Conservation (phyloP, 2,888 invertebrate species). For the Pheosia tremula region DNA sequence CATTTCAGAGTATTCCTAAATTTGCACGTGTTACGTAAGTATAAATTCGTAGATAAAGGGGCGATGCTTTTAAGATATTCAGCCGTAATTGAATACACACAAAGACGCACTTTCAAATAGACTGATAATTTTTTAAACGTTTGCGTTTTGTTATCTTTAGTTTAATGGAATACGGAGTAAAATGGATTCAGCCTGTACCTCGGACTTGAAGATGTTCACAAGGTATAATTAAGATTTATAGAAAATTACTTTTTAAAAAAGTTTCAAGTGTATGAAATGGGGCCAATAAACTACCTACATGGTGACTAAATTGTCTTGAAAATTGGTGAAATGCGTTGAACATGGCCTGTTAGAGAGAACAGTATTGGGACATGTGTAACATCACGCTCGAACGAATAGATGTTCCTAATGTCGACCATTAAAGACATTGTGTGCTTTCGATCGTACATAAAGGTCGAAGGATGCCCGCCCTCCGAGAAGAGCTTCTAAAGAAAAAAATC, state of each 20-base stretch:
- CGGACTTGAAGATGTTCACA: constrained; percentile 7
- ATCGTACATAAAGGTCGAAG: constrained; percentile 70
- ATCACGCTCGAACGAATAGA: constrained; percentile 72
- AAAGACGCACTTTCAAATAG: constrained; percentile 19
- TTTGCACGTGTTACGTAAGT: constrained; percentile 39
- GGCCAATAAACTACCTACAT: not conserved
- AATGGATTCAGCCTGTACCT: constrained; percentile 18
- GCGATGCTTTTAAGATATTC: constrained; percentile 33
- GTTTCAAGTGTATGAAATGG: not conserved
- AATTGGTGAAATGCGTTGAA: constrained; percentile 50
- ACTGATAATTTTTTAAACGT: constrained; percentile 32
- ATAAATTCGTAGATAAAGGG: constrained; percentile 40
- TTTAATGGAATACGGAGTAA: constrained; percentile 13
- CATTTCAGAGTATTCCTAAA: constrained; percentile 50
- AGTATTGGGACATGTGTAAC: constrained; percentile 65
- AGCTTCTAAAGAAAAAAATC: constrained; percentile 56
- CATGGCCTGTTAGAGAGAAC: constrained; percentile 59
- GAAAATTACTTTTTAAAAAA: not conserved
- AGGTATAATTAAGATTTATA: constrained; percentile 4
- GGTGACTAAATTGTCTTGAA: constrained; percentile 4
- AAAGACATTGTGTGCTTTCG: constrained; percentile 73
- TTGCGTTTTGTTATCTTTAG: constrained; percentile 23
- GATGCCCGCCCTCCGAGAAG: constrained; percentile 48
- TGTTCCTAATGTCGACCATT: constrained; percentile 75
- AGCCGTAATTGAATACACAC: constrained; percentile 32